Base-by-base conservation (phyloP, 2,113 vertebrate species). In the Dicentrarchus labrax region DNA sequence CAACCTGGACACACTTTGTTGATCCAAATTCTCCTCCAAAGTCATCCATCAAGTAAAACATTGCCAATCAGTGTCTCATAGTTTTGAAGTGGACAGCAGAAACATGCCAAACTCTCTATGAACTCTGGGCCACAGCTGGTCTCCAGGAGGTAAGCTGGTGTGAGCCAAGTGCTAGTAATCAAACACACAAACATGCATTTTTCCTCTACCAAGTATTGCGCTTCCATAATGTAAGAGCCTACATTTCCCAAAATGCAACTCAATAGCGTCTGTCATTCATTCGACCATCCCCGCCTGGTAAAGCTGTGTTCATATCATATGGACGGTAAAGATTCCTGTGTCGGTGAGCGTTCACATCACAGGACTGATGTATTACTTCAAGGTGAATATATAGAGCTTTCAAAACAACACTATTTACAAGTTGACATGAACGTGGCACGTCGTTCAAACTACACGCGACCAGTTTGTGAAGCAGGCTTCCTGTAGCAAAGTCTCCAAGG, bases 111-210 rank as follows among this genome's bases (percentile, higher is more conserved):
- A 75, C 11, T 78, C 47, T 77, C 43, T 56, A 54, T 76, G 53
- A 41, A n/a, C 43, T 39, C 5, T 39, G 51, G 21, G n/a, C 60
- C 47, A 53, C 73, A 89, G 81, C 65, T 82, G 78, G 45, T 38
- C 54, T 74, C 66, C 51, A 76, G 78, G 43, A 59, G 21, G 65
- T 38, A 38, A 41, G 41, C 70, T 48, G 22, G 8, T 22, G 36
- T 12, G 19, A 68, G 72, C 57, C 69, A 86, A 73, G 56, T 4
- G 21, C 4, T 4, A 3, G 36, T 66, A 56, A 72, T 78, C 48
- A 59, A 59, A 69, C 21, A 51, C 36, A 24, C 8, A 24, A 22
- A 43, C 24, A 30, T 8, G 19, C 16, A 5, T 22, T 71, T 76
- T 43, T 5, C 17, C 21, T 80, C 39, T 51, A 76, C 5, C 6